A percentile compares a stretch with the other conserved stretches of the same genome.
Conservation (phyloP, 2,888 invertebrate genomes). For the Sinhomidia bicolor region DNA sequence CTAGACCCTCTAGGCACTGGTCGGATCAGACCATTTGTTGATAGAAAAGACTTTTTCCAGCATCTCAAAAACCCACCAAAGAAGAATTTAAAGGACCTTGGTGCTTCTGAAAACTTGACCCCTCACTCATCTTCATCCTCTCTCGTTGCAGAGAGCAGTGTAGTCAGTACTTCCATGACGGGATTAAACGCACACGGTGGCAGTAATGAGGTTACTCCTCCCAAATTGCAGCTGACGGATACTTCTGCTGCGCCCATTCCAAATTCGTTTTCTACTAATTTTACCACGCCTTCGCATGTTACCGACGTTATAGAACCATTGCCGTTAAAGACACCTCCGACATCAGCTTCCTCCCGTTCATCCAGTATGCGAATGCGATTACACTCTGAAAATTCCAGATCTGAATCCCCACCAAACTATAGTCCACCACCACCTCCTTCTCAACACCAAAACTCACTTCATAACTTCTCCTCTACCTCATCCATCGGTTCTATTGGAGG, state of each 20-base stretch:
- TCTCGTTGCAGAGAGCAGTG: constrained; percentile 70
- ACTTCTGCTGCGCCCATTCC: constrained; percentile 69
- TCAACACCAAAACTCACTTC: too few relatives aligned
- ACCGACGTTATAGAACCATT: constrained; percentile 36
- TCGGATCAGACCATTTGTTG: constrained; percentile 94
- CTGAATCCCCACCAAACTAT: constrained; percentile 78
- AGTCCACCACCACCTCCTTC: constrained; percentile 79
- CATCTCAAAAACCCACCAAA: constrained; percentile 97
- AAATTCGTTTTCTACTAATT: constrained; percentile 79
- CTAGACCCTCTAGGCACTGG: constrained; percentile 92
- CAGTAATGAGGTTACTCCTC: constrained; percentile 80
- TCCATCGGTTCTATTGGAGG: constrained; percentile 58
- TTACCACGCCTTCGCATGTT: constrained; percentile 74
- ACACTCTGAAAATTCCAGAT: constrained; percentile 66
- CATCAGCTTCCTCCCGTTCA: constrained; percentile 68
- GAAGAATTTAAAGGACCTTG: constrained; percentile 93
- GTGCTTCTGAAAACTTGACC: constrained; percentile 72
- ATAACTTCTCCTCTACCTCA: constrained; percentile 60
- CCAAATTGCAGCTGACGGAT: constrained; percentile 80
- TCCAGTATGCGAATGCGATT: constrained; percentile 65
- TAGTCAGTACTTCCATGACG: constrained; percentile 75
- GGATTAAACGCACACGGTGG: constrained; percentile 44
- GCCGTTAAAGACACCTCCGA: constrained; percentile 67
- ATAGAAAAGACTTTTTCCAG: constrained; percentile 98
- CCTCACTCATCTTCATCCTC: constrained; percentile 74